These are phyloP conservation scores for human DNA, from an alignment of 2,113 vertebrate species.

Conservation along the genomic window GRCh38 chr14:23313001-23313500, in stretches of 20 bases:
- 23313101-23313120: conserved; percentile 53
- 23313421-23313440: background rate
- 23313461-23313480: background rate
- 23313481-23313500: background rate
- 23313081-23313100: background rate
- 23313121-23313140: conserved; percentile 40
- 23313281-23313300: conserved; percentile 8
- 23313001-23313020: conserved; percentile 22
- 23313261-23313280: conserved; percentile 3
- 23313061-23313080: background rate
- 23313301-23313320: conserved; percentile 36
- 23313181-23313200: conserved; percentile 1
- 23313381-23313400: conserved; percentile 12
- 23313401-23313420: background rate
- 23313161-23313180: conserved; percentile 11
- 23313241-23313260: background rate
- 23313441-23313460: background rate
- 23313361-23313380: background rate
- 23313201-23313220: conserved; percentile 31
- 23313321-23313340: background rate
- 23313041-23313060: background rate
- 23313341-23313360: background rate
- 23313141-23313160: conserved; percentile 39
- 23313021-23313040: conserved; percentile 29
- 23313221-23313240: background rate